Conservation (phyloP, 2,888 invertebrate species). For the Rhingia campestris region DNA sequence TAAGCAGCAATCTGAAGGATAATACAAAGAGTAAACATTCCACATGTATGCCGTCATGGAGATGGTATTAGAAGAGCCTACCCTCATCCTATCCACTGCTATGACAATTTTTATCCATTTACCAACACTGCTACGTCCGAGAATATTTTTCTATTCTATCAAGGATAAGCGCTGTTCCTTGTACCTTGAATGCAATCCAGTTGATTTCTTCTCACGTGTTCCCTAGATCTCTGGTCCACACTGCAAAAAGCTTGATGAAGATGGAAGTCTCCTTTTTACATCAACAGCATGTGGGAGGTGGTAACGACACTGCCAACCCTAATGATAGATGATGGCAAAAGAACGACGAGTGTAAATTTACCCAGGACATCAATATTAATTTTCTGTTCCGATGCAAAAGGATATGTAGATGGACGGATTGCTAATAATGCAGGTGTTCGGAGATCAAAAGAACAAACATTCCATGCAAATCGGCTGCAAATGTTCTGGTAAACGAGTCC, state of each 20-base stretch:
- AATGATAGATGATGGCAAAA: constrained; percentile 71
- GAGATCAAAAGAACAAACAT: constrained; percentile 30
- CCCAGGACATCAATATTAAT: constrained; percentile 72
- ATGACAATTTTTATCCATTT: constrained; percentile 68
- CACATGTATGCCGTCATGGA: constrained; percentile 1
- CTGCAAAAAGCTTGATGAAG: background rate
- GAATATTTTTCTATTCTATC: background rate
- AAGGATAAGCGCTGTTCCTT: constrained; percentile 17
- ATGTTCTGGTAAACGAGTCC: constrained; percentile 8
- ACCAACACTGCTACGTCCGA: background rate
- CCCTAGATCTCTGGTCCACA: constrained; percentile 39
- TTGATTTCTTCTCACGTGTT: constrained; percentile 19
- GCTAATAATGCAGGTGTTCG: constrained; percentile 22
- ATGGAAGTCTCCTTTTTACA: background rate
- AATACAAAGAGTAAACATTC: constrained; percentile 58
- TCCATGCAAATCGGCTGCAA: constrained; percentile 23
- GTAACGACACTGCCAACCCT: constrained; percentile 39
- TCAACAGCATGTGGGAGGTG: constrained; percentile 8
- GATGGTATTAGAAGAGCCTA: constrained; percentile 6
- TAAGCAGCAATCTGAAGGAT: constrained; percentile 64
- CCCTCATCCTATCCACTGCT: constrained; percentile 13
- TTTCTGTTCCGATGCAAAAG: constrained; percentile 45
- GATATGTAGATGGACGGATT: constrained; percentile 9
- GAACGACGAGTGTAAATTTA: constrained; percentile 58
- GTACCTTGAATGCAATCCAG: constrained; percentile 45